phyloP scores from a whole-genome alignment of 2,797 vertebrate genomes.

The Gymnothorax reevesii region DNA sequence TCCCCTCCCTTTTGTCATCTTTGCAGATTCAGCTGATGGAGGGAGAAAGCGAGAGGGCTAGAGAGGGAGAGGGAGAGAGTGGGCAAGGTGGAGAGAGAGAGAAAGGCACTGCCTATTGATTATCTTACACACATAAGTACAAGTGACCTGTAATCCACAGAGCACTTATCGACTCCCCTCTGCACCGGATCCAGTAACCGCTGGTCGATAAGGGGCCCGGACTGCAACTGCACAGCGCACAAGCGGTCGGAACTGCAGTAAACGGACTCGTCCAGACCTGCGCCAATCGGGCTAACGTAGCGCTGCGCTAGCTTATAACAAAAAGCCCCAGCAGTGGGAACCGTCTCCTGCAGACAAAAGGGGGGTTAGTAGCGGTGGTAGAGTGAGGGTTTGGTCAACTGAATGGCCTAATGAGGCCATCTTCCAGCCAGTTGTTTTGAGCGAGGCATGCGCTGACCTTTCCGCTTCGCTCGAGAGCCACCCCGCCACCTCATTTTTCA shows the following conservation, averaged over 20 bases:
- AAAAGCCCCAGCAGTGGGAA: conserved; percentile 56
- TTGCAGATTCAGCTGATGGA: conserved; percentile 60
- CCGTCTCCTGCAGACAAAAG: conserved; percentile 55
- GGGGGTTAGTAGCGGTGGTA: conserved; percentile 7
- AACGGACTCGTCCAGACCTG: conserved; percentile 3
- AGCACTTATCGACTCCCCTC: conserved; percentile 79
- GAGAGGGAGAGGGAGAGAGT: conserved; percentile 41
- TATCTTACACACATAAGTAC: conserved; percentile 81
- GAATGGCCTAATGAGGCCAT: conserved; percentile 56
- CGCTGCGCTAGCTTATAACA: conserved; percentile 55
- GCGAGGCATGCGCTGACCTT: conserved; percentile 93
- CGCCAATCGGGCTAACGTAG: background rate
- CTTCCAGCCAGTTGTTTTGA: conserved; percentile 96
- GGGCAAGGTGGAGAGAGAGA: conserved; percentile 49
- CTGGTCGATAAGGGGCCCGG: conserved; percentile 72
- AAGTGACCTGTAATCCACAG: conserved; percentile 83
- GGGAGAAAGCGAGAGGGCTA: conserved; percentile 49
- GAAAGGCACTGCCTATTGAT: conserved; percentile 77
- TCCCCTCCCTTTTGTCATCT: conserved; percentile 58
- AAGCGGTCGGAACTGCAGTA: conserved; percentile 30
- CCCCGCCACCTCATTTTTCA: conserved; percentile 95
- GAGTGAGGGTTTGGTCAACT: conserved; percentile 46
- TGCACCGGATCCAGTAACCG: conserved; percentile 78
- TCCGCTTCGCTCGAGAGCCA: conserved; percentile 85
- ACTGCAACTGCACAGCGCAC: conserved; percentile 66